Base-by-base conservation (phyloP, 1,140 invertebrate genomes). In the Drosophila yakuba region DNA sequence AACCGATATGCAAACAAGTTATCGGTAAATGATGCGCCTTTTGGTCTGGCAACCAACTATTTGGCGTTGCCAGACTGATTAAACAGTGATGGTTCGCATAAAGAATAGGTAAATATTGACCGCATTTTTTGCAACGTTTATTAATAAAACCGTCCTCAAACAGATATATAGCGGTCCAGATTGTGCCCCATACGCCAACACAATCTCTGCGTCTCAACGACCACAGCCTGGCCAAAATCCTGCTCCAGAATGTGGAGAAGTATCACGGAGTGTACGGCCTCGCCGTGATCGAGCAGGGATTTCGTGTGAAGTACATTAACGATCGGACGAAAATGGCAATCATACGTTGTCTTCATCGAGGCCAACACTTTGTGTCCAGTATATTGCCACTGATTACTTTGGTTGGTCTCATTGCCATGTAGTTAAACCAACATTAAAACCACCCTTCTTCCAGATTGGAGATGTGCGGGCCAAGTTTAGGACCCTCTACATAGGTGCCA, bases 271-370 rank as follows among this genome's bases (percentile, higher is more conserved):
- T 96, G 81, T 96, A 95, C 90, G 96, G 96, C 11, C 75, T 93
- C 17, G 95, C 95, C 6, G 92, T 95, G 14, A 93, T 95, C 36
- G 95, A 93, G 92, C 93, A 94, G 58, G 96, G 96, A 25, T 96
- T 97, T 80, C 92, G 93, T 92, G 95, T 95, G 32, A 96, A 96
- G 93, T 97, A 97, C 93, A 96, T 95, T 77, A 97, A 97, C 92
- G 93, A 94, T 67, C 93, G 94, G 44, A 96, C 96, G 3, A 94
- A 94, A 93, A 95, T 97, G 78, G 95, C 95, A 0, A 93, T 97
- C 17, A 93, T 97, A 54, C 93, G 95, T 82, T 93, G 93, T 28
- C 92, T 96, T 72, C 96, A 96, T 92, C 95, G 95, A 2, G 95
- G 96, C 8, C 96, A 97, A 77, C 94, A 93, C 84, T 94, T 96